These are phyloP conservation scores for Thalpophila matura DNA, from an alignment of 2,888 invertebrate genomes.

Conservation along the genomic window DNA sequence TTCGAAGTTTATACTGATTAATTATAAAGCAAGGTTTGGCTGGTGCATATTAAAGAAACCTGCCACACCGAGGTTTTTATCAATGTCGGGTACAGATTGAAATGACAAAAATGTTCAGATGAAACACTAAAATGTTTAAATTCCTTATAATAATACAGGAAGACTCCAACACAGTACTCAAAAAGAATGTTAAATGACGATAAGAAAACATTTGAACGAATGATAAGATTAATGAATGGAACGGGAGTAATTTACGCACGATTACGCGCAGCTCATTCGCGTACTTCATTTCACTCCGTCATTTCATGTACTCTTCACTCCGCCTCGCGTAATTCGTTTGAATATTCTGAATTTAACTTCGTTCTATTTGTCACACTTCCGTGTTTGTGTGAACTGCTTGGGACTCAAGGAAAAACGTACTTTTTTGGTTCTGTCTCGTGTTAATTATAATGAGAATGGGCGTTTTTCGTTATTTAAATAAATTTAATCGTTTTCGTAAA, in stretches of 20 bases:
- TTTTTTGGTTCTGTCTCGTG: neutral
- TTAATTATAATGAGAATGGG: neutral
- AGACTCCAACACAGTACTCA: slow-evolving; percentile 1
- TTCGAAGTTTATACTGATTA: no score
- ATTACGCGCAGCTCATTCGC: slow-evolving; percentile 58
- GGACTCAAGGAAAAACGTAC: slow-evolving; percentile 11
- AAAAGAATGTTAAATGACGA: slow-evolving; percentile 64
- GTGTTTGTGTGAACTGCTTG: slow-evolving; percentile 5
- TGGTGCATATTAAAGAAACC: no score
- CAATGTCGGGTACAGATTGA: no score
- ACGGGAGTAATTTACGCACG: slow-evolving; percentile 52
- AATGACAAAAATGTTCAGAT: no score
- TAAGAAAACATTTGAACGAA: slow-evolving; percentile 60
- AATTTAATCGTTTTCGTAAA: no score
- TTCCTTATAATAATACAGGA: no score
- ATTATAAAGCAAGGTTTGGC: no score
- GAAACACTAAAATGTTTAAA: no score
- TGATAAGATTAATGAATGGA: slow-evolving; percentile 57
- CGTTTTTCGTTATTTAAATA: neutral
- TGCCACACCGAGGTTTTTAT: no score
- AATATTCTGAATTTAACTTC: slow-evolving; percentile 53
- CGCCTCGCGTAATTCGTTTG: slow-evolving; percentile 33
- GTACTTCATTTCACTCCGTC: slow-evolving; percentile 58
- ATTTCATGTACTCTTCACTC: slow-evolving; percentile 37
- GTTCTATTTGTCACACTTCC: slow-evolving; percentile 5